phyloP scores from a whole-genome alignment of 2,888 invertebrate species.

The Julus scanicus region DNA sequence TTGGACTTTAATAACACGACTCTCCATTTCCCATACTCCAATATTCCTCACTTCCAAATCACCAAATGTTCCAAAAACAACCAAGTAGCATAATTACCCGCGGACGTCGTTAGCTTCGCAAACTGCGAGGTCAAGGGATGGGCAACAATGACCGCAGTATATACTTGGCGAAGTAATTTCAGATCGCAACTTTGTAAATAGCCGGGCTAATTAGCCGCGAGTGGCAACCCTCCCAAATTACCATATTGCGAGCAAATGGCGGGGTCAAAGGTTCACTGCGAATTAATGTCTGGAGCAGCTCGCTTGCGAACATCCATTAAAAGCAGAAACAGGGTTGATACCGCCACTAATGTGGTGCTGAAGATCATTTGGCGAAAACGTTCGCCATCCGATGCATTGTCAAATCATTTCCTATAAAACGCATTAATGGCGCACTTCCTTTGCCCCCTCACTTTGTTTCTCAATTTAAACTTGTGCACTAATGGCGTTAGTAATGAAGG shows the following conservation, averaged over 20 bases:
- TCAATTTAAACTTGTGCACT: not conserved
- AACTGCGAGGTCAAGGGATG: not conserved
- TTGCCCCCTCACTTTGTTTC: conserved; percentile 13
- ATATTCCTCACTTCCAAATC: too few species aligned
- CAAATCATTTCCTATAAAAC: conserved; percentile 19
- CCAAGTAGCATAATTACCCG: not conserved
- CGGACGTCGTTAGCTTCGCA: too few species aligned
- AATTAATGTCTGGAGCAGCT: conserved; percentile 2
- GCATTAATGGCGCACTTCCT: conserved; percentile 19
- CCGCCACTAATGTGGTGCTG: not conserved
- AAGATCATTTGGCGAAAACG: not conserved
- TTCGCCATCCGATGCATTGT: not conserved
- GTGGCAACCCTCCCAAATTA: not conserved
- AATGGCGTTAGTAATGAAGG: not conserved
- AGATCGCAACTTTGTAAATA: not conserved
- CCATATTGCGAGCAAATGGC: not conserved
- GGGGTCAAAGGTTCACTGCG: not conserved
- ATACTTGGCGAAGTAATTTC: not conserved
- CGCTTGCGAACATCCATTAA: not conserved
- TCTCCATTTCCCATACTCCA: too few species aligned
- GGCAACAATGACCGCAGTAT: not conserved
- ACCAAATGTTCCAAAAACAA: conserved; percentile 8
- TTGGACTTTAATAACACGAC: too few species aligned
- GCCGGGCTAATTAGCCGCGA: not conserved
- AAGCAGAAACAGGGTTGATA: not conserved